Conservation (phyloP, 2,113 vertebrate species). For the Elanus axillaris region DNA sequence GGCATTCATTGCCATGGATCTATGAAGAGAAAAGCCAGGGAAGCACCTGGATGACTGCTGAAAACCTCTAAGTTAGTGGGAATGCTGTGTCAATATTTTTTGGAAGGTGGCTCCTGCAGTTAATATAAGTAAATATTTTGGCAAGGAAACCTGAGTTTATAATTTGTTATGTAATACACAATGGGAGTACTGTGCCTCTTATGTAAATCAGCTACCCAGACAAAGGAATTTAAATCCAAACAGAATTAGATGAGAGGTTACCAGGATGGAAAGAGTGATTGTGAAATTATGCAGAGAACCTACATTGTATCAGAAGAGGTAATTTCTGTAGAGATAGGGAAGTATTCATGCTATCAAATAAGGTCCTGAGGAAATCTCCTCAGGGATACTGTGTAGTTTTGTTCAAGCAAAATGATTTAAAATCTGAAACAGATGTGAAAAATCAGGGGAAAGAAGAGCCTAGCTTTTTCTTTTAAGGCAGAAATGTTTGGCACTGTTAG, state of each 20-base stretch:
- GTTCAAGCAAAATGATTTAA: background rate
- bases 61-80: background rate
- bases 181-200: background rate
- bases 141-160: background rate
- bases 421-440: conserved; percentile 13
- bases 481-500: background rate
- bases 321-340: conserved; percentile 6
- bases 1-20: background rate
- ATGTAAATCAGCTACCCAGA: conserved; percentile 19
- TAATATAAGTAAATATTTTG: background rate
- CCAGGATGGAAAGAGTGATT: conserved; percentile 19
- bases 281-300: conserved; percentile 20
- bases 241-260: conserved; percentile 13
- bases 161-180: conserved; percentile 23
- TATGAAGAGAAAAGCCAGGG: background rate
- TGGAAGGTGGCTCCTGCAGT: background rate
- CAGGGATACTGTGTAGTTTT: background rate
- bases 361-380: conserved; percentile 22
- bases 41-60: background rate
- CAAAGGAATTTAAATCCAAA: conserved; percentile 20
- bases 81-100: background rate
- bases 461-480: background rate
- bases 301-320: background rate
- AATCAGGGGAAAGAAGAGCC: background rate
- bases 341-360: background rate